phyloP scores from a whole-genome alignment of 2,113 vertebrate genomes.

The Heterotis niloticus region DNA sequence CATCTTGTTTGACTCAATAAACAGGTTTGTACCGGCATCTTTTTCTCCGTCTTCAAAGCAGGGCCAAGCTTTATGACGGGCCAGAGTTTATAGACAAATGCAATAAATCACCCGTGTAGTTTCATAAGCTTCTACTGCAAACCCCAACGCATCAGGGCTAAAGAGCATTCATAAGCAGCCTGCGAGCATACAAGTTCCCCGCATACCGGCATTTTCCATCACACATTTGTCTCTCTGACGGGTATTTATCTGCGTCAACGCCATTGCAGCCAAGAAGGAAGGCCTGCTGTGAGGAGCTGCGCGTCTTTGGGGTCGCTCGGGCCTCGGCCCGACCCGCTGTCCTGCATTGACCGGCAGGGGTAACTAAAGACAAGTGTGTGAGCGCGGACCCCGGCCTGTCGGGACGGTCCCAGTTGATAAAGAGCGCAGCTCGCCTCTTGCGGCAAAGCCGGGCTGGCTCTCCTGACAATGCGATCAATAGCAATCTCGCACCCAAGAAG shows the following conservation, averaged over 20 bases:
- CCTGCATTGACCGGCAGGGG: conserved; percentile 6
- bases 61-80: too few species aligned
- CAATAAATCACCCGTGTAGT: too few species aligned
- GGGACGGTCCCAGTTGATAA: conserved; percentile 1
- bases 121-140: too few species aligned
- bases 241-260: neutral
- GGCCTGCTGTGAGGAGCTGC: neutral
- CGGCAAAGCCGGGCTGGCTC: neutral
- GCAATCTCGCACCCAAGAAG: conserved; percentile 22
- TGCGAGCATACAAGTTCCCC: neutral
- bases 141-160: too few species aligned
- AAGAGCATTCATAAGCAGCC: too few species aligned
- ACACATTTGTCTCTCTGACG: neutral
- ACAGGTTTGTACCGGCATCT: too few species aligned
- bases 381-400: neutral
- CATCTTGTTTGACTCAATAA: too few species aligned
- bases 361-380: conserved; percentile 17
- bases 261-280: too few species aligned
- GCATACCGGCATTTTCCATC: neutral
- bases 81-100: too few species aligned
- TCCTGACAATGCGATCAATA: conserved; percentile 10
- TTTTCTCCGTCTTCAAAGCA: too few species aligned
- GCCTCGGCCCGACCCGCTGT: neutral
- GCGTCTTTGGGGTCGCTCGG: neutral
- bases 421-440: neutral